Evolutionary conservation across 2,888 invertebrate species (phyloP).

Genomic region (Pristionchus mayeri): DNA sequence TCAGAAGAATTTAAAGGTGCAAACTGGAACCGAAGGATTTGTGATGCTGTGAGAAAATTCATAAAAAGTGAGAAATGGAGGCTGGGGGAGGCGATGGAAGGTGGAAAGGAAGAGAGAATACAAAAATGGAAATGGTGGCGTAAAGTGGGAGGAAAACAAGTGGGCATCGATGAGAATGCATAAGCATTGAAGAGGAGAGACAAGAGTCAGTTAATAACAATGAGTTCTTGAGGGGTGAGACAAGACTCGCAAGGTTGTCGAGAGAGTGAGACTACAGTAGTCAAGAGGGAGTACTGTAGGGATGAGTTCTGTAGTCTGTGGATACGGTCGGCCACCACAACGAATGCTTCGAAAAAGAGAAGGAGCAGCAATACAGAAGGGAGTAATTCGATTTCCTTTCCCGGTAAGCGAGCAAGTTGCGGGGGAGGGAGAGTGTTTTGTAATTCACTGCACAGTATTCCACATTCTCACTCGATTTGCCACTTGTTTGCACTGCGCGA

Average conservation of each 20-base stretch:
- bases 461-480: not conserved
- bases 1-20: not conserved
- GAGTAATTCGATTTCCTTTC: not conserved
- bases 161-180: conserved; percentile 2
- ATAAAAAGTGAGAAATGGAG: conserved; percentile 7
- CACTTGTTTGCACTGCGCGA: not conserved
- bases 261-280: not conserved
- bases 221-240: not conserved
- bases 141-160: conserved; percentile 10
- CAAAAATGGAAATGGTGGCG: conserved; percentile 8
- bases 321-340: too few species aligned
- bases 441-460: not conserved
- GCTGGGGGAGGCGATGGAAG: not conserved
- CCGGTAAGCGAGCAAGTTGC: not conserved
- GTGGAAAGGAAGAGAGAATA: not conserved
- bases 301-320: too few species aligned
- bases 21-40: not conserved
- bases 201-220: conserved; percentile 24
- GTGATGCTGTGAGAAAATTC: not conserved
- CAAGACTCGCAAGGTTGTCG: too few species aligned
- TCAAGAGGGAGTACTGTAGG: too few species aligned
- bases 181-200: conserved; percentile 2
- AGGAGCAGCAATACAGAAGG: not conserved
- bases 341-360: not conserved
- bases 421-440: not conserved